phyloP scores from a whole-genome alignment of 2,888 invertebrate species.

The Parnassius orleans region DNA sequence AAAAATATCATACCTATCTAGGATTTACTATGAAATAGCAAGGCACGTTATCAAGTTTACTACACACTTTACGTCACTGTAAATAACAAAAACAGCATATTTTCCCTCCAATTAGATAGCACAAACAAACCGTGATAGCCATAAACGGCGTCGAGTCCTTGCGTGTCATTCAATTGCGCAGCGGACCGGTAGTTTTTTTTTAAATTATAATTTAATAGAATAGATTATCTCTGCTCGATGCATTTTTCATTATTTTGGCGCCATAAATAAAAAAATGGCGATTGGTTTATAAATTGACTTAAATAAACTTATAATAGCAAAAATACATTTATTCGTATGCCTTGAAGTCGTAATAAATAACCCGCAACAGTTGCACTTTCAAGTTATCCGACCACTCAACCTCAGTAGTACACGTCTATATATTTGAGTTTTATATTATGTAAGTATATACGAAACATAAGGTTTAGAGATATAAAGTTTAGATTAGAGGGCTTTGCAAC shows the following conservation, averaged over 20 bases:
- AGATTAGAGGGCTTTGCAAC: too few relatives aligned
- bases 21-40: neutral
- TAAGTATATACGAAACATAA: too few relatives aligned
- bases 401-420: too few relatives aligned
- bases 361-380: too few relatives aligned
- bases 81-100: neutral
- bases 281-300: neutral
- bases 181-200: neutral
- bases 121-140: neutral
- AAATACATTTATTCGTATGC: too few relatives aligned
- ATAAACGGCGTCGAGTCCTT: constrained; percentile 2
- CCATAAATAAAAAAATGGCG: constrained; percentile 2
- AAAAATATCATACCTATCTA: too few relatives aligned
- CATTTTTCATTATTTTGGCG: constrained; percentile 4
- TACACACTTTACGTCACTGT: neutral
- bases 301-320: too few relatives aligned
- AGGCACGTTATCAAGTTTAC: neutral
- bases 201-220: neutral
- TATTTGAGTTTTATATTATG: too few relatives aligned
- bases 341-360: too few relatives aligned
- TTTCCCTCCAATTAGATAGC: constrained; percentile 6
- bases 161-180: constrained; percentile 1
- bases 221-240: constrained; percentile 4
- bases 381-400: too few relatives aligned
- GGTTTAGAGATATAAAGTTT: too few relatives aligned